Evolutionary conservation across 1,140 invertebrate genomes (phyloP).

Genomic region (Drosophila funebris): DNA sequence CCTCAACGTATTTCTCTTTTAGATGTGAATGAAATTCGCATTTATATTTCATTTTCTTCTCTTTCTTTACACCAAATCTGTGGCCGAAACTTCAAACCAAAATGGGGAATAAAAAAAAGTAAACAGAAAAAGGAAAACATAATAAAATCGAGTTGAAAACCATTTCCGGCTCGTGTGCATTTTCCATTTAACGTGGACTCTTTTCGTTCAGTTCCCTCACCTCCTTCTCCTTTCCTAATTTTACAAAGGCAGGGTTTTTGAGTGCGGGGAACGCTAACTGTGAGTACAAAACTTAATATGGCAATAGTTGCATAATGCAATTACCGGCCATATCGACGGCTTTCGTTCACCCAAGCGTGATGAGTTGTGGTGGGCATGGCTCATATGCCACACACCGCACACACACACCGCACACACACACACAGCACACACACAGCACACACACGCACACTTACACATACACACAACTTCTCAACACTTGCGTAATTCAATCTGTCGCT

Average conservation of each 20-base stretch:
- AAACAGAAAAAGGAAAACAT: background rate
- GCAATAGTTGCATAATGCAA: slow-evolving; percentile 81
- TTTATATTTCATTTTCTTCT: background rate
- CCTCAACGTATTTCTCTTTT: background rate
- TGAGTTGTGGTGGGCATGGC: slow-evolving; percentile 27
- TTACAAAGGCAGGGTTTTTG: background rate
- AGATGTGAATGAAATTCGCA: slow-evolving; percentile 4
- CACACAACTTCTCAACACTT: slow-evolving; percentile 34
- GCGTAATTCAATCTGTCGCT: slow-evolving; percentile 79
- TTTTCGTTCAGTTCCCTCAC: background rate
- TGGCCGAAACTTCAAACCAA: slow-evolving; percentile 43
- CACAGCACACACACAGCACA: too few species aligned
- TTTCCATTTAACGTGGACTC: slow-evolving; percentile 21
- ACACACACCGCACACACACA: slow-evolving; percentile 1
- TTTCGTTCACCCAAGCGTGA: slow-evolving; percentile 45
- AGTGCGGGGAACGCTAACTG: slow-evolving; percentile 36
- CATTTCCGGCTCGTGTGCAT: slow-evolving; percentile 68
- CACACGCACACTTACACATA: too few species aligned
- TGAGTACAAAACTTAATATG: slow-evolving; percentile 75
- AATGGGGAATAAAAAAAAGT: background rate
- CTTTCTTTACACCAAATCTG: slow-evolving; percentile 53
- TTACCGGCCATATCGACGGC: slow-evolving; percentile 72
- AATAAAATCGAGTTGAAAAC: slow-evolving; percentile 55
- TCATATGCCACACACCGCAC: background rate
- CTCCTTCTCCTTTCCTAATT: too few species aligned